A percentile compares a stretch with the other conserved stretches of the same genome.
These are phyloP conservation scores for Bovichtus diacanthus DNA, from an alignment of 2,797 vertebrate species.

Conservation along the genomic window DNA sequence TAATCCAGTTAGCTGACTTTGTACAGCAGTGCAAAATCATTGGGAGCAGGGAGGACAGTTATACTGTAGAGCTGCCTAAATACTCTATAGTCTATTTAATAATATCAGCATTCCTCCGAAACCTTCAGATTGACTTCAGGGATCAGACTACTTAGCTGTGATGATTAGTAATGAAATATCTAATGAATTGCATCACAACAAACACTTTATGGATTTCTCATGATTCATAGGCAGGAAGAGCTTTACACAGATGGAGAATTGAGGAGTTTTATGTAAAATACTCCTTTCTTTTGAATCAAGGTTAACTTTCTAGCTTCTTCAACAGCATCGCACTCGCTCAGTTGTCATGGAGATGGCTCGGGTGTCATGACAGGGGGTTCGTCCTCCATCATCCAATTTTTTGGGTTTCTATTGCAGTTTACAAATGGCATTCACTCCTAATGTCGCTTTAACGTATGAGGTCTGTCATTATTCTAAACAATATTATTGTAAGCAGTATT, in stretches of 20 bases:
- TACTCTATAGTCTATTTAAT: slow-evolving; percentile 30
- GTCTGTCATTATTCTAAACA: background rate
- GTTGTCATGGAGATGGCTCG: slow-evolving; percentile 7
- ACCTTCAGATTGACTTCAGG: slow-evolving; percentile 30
- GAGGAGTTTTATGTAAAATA: background rate
- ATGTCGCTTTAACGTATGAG: background rate
- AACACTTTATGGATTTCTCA: slow-evolving; percentile 14
- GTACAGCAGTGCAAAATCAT: slow-evolving; percentile 32
- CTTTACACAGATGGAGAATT: background rate
- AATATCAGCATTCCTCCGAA: slow-evolving; percentile 41
- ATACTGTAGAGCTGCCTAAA: slow-evolving; percentile 40
- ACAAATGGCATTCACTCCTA: background rate
- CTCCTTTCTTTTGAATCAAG: background rate
- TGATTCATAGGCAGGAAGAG: background rate
- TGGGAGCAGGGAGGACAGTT: slow-evolving; percentile 11
- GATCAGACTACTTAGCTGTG: slow-evolving; percentile 32
- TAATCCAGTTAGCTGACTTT: slow-evolving; percentile 62
- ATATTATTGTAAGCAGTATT: background rate
- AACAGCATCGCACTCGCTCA: background rate
- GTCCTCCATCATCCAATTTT: background rate
- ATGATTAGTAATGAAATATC: slow-evolving; percentile 43
- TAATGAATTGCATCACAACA: slow-evolving; percentile 38
- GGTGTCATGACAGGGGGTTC: background rate
- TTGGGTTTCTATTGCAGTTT: background rate
- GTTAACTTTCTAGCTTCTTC: background rate